phyloP scores from a whole-genome alignment of 2,797 vertebrate genomes.

The Betta splendens region DNA sequence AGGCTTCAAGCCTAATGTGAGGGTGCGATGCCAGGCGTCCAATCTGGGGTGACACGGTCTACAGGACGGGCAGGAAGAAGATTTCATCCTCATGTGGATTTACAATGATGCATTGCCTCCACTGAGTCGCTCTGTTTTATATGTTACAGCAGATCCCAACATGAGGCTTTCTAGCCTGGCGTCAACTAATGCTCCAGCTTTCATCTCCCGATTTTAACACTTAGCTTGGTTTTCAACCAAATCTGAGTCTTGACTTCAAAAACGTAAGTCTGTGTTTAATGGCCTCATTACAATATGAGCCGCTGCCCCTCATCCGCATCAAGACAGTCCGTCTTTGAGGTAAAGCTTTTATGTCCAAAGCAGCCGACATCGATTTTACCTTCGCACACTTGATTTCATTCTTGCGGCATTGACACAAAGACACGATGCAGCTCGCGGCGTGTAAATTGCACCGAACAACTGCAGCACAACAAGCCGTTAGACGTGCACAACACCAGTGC shows the following conservation, averaged over 20 bases:
- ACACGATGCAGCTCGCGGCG: too few relatives aligned
- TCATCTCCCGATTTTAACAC: not conserved
- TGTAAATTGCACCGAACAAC: too few relatives aligned
- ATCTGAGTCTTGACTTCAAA: conserved; percentile 7
- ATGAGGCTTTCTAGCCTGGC: conserved; percentile 13
- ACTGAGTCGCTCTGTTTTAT: conserved; percentile 8
- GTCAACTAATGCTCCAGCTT: conserved; percentile 5
- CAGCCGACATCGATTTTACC: conserved; percentile 24
- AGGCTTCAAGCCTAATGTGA: conserved; percentile 21
- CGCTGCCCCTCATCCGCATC: conserved; percentile 9
- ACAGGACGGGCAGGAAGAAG: conserved; percentile 22
- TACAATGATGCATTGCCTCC: conserved; percentile 1
- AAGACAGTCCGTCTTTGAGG: conserved; percentile 10
- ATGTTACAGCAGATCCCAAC: conserved; percentile 1
- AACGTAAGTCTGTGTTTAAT: not conserved
- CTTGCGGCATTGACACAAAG: conserved; percentile 33
- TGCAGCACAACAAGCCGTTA: conserved; percentile 25
- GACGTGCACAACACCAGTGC: conserved; percentile 34
- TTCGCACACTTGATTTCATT: conserved; percentile 31
- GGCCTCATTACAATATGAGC: conserved; percentile 27
- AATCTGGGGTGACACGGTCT: conserved; percentile 1
- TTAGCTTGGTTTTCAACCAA: not conserved
- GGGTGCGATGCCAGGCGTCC: conserved; percentile 24
- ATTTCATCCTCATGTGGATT: conserved; percentile 5
- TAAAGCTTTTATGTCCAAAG: conserved; percentile 33